These are phyloP conservation scores for Andricus quercusramuli DNA, from an alignment of 2,888 invertebrate genomes.

Conservation along the genomic window DNA sequence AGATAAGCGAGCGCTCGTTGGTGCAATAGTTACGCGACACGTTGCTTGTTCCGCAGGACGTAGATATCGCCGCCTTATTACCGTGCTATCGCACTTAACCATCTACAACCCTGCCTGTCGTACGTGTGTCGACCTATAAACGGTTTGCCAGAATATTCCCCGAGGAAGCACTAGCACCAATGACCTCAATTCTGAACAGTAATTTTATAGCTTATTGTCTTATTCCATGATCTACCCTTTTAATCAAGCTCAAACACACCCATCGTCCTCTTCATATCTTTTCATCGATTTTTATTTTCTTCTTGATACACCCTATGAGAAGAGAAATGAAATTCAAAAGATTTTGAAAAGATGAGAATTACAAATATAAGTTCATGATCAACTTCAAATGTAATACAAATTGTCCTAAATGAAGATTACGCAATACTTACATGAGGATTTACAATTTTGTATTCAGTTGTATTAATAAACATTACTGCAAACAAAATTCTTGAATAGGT, in stretches of 20 bases:
- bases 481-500: too few species aligned
- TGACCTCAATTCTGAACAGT: constrained; percentile 4
- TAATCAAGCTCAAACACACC: not conserved
- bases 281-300: too few species aligned
- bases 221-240: not conserved
- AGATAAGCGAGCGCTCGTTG: constrained; percentile 46
- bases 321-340: too few species aligned
- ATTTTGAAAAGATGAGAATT: too few species aligned
- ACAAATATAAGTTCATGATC: too few species aligned
- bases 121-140: constrained; percentile 42
- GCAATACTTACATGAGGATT: too few species aligned
- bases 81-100: constrained; percentile 42
- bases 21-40: constrained; percentile 44
- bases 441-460: too few species aligned
- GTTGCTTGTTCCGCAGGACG: constrained; percentile 46
- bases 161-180: not conserved
- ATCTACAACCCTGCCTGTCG: constrained; percentile 18
- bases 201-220: constrained; percentile 9
- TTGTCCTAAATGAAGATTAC: too few species aligned
- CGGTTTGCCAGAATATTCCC: constrained; percentile 46
- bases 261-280: not conserved
- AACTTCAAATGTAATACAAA: too few species aligned
- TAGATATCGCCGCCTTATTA: constrained; percentile 46
- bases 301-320: too few species aligned
- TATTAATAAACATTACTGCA: too few species aligned